A percentile compares a stretch with the other conserved stretches of the same genome.
These are phyloP conservation scores for Patella depressa DNA, from an alignment of 2,888 invertebrate genomes.

Conservation along the genomic window DNA sequence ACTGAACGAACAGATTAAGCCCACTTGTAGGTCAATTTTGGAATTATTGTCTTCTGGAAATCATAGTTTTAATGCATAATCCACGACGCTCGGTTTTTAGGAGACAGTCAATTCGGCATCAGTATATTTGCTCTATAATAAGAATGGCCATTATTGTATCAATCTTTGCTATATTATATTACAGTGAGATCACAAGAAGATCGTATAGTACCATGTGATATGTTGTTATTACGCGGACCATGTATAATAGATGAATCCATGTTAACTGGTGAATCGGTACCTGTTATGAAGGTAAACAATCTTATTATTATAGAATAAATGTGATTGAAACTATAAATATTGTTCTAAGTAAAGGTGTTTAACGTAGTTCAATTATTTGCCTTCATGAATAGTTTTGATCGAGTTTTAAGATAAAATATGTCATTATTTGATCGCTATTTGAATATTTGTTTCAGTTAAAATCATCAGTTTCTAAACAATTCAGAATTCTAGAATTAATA, in stretches of 20 bases:
- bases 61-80: too few species aligned
- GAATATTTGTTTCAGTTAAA: too few species aligned
- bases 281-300: slow-evolving; percentile 88
- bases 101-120: background rate
- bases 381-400: background rate
- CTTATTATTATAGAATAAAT: background rate
- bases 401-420: too few species aligned
- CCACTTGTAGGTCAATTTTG: too few species aligned
- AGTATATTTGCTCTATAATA: background rate
- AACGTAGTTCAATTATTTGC: background rate
- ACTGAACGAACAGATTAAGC: too few species aligned
- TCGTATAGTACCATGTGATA: slow-evolving; percentile 93
- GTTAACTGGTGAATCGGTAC: slow-evolving; percentile 98
- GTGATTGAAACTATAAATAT: background rate
- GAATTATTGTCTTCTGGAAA: too few species aligned
- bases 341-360: background rate
- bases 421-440: too few species aligned
- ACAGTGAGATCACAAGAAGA: slow-evolving; percentile 86
- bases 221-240: slow-evolving; percentile 91
- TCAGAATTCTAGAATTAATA: too few species aligned
- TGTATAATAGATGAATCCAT: slow-evolving; percentile 99
- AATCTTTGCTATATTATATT: slow-evolving; percentile 9
- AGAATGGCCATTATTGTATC: background rate
- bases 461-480: too few species aligned
- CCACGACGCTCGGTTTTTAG: background rate